Base-by-base conservation (phyloP, 2,113 vertebrate species). In the rabbit (Oryctolagus cuniculus) region DNA sequence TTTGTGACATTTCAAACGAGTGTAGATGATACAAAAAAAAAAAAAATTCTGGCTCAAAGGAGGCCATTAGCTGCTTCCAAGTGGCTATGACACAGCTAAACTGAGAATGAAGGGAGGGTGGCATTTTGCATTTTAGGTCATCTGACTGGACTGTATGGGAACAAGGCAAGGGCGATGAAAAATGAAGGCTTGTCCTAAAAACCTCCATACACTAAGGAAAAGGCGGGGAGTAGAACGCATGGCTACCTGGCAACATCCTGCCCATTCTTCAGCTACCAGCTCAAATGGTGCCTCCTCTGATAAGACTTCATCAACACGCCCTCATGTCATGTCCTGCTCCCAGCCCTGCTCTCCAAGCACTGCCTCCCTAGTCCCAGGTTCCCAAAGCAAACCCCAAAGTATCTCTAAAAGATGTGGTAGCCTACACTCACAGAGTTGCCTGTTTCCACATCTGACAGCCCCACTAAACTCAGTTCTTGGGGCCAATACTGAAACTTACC, bases 121-220 rank as follows among this genome's bases (percentile, higher is more conserved):
- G 36, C 55, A n/a, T 70, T 67, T 69, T 38, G 70, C 21, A 91
- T 74, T 86, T 92, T 61, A 93, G 79, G 51, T 16, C 83, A 91
- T 83, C 34, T 87, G 31, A 78, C 49, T 19, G 10, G n/a, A 66
- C 69, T 84, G 17, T 64, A 36, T 25, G 36, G 38, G 86, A 90
- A 64, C 17, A 94, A 74, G 67, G 24, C 78, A 58, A 63, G 64
- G 25, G 19, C 69, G 9, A 58, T 36, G 12, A 36, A 85, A 96
- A 87, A 27, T 31, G 69, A 78, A 90, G 31, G 4, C 44, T 44
- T 25, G 10, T 70, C 81, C 88, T 51, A 61, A 77, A 93, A 69
- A 72, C 53, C 27, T 69, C 49, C 44, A 31, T 16, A 25, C 31
- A 51, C 36, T 72, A 53, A 84, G 36, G 53, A 81, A 89, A 19